Conservation (phyloP, 1,140 invertebrate species). For the Phenacoccus solenopsis region DNA sequence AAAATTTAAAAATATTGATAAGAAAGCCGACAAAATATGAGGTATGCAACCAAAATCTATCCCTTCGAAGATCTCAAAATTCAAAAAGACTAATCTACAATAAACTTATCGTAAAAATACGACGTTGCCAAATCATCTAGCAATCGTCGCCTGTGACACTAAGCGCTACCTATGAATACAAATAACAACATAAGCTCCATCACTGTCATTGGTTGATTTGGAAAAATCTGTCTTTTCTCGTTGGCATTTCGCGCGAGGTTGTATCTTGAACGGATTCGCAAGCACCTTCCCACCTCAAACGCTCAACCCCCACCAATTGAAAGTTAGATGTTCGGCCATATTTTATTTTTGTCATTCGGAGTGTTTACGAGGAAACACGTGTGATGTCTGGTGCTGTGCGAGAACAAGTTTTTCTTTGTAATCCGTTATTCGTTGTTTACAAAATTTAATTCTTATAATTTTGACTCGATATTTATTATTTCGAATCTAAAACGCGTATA, state of each 20-base stretch:
- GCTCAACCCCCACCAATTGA: slow-evolving; percentile 8
- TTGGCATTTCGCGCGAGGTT: not conserved
- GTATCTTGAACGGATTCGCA: not conserved
- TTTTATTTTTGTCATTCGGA: slow-evolving; percentile 18
- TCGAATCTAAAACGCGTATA: not conserved
- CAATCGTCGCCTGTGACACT: not conserved
- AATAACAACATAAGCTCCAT: not conserved
- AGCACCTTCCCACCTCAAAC: not conserved
- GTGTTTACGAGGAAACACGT: slow-evolving; percentile 17
- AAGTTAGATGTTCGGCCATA: slow-evolving; percentile 14
- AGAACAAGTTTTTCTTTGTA: slow-evolving; percentile 14
- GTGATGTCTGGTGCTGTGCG: slow-evolving; percentile 12
- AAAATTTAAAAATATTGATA: too few relatives aligned
- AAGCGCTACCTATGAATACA: not conserved
- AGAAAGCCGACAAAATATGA: too few relatives aligned
- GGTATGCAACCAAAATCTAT: too few relatives aligned
- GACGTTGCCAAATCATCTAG: not conserved
- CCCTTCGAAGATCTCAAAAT: too few relatives aligned
- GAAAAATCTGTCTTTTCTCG: not conserved
- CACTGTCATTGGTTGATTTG: not conserved
- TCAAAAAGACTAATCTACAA: not conserved
- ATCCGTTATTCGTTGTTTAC: slow-evolving; percentile 16
- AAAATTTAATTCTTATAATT: not conserved
- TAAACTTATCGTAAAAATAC: not conserved
- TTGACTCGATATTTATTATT: not conserved